Base-by-base conservation (phyloP, 1,140 invertebrate genomes). In the Zaprionus ornatus region DNA sequence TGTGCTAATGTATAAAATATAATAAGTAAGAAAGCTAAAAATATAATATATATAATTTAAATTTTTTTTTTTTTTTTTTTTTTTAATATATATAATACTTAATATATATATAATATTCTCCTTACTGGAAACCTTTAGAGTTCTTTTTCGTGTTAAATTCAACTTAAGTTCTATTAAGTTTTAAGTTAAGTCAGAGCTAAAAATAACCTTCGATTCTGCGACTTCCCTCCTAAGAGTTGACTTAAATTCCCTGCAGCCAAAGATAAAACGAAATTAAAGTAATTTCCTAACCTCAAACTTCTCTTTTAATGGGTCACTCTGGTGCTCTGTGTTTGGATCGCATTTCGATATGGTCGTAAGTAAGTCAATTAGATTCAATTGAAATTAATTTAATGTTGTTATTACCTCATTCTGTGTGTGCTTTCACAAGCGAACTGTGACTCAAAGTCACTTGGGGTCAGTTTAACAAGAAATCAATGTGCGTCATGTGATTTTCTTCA, bases 291-390 rank as follows among this genome's bases (percentile, higher is more conserved):
- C 25, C 29, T 29, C 12, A 60, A 35, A 23, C 7, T 15, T 7
- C 52, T 62, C 3, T 74, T 73, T 48, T 55, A 67, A 66, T 68
- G 69, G 27, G 25, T 32, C 45, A 64, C 21, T 29, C 59, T 48
- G 9, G 9, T 23, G 57, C 5, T 54, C 5, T 45, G 69, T 54
- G 54, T 64, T 17, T 40, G 40, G 5, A 27, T n/a, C 29, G 19
- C 23, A 25, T 55, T 63, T 59, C 66, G 59, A 40, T 71, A 40
- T 59, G 23, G 27, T 68, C 50, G 40, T 50, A 77, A 74, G 66
- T 52, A 64, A 45, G 55, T 72, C 77, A 88, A 88, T 88, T 90
- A 90, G 71, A 77, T 84, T 75, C 78, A 88, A 90, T 90, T 81
- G 61, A 90, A 70, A 69, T 74, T 79, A 80, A 88, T 90, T 88